Evolutionary conservation across 2,113 vertebrate genomes (phyloP).

Genomic region (Silurus meridionalis): DNA sequence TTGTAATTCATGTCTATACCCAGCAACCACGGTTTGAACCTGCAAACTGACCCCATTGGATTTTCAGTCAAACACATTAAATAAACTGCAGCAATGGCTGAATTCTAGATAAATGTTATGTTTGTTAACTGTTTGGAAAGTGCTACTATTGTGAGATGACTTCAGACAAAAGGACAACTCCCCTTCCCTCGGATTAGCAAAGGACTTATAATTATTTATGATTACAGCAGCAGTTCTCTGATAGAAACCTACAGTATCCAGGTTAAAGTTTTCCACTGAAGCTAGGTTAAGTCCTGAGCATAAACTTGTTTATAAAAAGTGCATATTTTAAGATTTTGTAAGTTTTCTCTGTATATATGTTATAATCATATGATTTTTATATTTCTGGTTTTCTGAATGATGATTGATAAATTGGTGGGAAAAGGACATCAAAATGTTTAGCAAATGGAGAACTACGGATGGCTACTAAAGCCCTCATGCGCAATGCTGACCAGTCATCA

Average conservation of each 20-base stretch:
- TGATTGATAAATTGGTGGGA: background rate
- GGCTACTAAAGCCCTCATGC: background rate
- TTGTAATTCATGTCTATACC: background rate
- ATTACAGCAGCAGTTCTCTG: background rate
- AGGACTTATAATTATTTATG: background rate
- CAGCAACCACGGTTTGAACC: background rate
- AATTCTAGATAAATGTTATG: background rate
- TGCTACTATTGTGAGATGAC: background rate
- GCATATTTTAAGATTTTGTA: background rate
- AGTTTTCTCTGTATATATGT: background rate
- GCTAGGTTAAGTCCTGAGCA: background rate
- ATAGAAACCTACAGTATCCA: background rate
- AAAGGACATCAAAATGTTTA: background rate
- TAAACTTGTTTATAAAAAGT: background rate
- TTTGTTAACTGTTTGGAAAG: background rate
- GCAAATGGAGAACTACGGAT: background rate
- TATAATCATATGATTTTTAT: background rate
- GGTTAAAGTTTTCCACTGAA: background rate
- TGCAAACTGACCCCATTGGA: background rate
- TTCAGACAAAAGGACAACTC: too few species aligned
- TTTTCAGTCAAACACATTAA: background rate
- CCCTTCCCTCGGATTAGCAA: background rate
- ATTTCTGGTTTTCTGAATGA: background rate
- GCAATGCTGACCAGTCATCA: background rate
- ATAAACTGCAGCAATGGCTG: background rate